These are phyloP conservation scores for Mesochorus sp. DNA, from an alignment of 2,888 invertebrate genomes.

Conservation along the genomic window DNA sequence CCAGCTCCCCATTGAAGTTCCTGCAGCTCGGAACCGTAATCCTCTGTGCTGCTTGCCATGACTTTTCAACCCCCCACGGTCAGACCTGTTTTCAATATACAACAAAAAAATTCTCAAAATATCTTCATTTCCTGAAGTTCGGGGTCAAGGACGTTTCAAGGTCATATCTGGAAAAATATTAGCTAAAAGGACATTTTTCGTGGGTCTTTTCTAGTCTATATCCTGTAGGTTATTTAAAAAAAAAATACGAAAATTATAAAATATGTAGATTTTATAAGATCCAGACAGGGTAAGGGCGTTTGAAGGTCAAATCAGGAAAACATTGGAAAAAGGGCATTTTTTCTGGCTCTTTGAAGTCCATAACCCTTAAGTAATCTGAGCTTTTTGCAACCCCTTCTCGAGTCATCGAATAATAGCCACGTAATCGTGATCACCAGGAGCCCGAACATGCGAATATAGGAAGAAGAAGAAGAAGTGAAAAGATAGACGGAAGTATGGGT, in stretches of 20 bases:
- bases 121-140: background rate
- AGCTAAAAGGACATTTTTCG: background rate
- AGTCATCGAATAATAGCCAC: conserved; percentile 44
- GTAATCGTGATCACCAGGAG: conserved; percentile 36
- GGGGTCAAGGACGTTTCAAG: background rate
- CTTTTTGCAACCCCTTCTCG: conserved; percentile 10
- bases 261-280: no score
- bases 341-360: no score
- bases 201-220: no score
- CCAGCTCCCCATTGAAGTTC: conserved; percentile 80
- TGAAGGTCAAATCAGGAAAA: no score
- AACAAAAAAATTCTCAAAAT: no score
- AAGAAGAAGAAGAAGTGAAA: background rate
- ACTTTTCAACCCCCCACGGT: conserved; percentile 59
- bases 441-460: background rate
- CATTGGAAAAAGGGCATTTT: no score
- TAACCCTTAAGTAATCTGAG: no score
- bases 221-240: no score
- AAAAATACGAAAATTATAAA: no score
- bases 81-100: conserved; percentile 67
- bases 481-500: conserved; percentile 9
- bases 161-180: background rate
- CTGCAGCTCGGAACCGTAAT: conserved; percentile 81
- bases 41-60: conserved; percentile 81
- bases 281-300: no score